Evolutionary conservation across 2,888 invertebrate species (phyloP), one percentile per base, ranked within the genome.

Genomic region (Halocaridina rubra): DNA sequence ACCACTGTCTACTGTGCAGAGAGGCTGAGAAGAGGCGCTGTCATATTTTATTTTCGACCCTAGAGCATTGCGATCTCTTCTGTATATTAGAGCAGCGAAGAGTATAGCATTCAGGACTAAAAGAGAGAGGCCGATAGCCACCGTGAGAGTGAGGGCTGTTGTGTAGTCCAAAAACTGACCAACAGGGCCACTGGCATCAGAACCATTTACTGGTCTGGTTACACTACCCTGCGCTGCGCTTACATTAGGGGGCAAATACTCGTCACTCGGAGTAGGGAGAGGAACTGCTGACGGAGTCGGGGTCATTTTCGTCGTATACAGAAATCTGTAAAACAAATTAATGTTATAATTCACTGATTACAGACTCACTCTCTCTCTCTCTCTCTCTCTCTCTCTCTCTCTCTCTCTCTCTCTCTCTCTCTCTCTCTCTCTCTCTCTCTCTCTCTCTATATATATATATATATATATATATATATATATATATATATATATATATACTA

Each of bases 1-100:
- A 3, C 88, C 86, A 27, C 86, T 88, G 57, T 88, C 88, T 24
- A 88, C 86, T 7, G 86, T 88, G 53, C 88, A 88, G 29, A 88
- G 75, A 16, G 88, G 88, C 78, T 88, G 88, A 7, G 80, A 85
- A 10, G 85, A 85, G 0, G 85, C 85, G 59, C 88, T 88, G 78
- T 86, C 88, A 27, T 86, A 88, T 27, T 84, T 88, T 30, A 88
- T 86, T 29, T 86, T 88, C 19, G 86, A 72, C 10, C 84, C 86
- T 64, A 84, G 59, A 5, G 75, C 32, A 16, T 75, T 80, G 10
- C 88, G 32, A 27, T 88, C 88, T 19, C 86, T 75, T 13, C 80
- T 80, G 59, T 88, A 88, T n/a, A 88, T 80, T 7, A 88, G 81
- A 13, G 84, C 88, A 2, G 86, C 86, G 72, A 88, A 88, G 7